phyloP scores from a whole-genome alignment of 2,888 invertebrate species.

The Tineola bisselliella region DNA sequence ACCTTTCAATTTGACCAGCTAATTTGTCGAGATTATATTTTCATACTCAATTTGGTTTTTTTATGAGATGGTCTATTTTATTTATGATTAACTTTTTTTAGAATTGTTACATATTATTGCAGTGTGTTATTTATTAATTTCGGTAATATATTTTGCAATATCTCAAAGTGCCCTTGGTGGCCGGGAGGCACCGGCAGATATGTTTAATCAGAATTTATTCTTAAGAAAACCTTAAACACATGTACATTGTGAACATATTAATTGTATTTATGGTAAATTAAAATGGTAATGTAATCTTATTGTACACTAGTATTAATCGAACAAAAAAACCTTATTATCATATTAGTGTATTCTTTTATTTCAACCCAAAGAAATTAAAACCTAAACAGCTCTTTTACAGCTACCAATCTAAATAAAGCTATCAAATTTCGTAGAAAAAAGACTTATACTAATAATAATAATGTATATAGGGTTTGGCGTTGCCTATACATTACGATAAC shows the following conservation, averaged over 20 bases:
- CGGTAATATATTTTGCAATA: slow-evolving; percentile 19
- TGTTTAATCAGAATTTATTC: slow-evolving; percentile 35
- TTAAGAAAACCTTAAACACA: slow-evolving; percentile 48
- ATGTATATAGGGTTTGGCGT: too few relatives aligned
- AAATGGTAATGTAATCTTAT: slow-evolving; percentile 62
- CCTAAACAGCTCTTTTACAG: too few relatives aligned
- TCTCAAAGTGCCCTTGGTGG: slow-evolving; percentile 60
- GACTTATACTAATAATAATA: too few relatives aligned
- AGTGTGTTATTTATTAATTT: neutral
- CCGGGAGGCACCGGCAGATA: slow-evolving; percentile 49
- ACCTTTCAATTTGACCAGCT: neutral
- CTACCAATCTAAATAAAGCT: too few relatives aligned
- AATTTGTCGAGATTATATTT: neutral
- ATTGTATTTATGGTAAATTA: slow-evolving; percentile 46
- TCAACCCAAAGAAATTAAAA: slow-evolving; percentile 16
- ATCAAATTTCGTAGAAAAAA: too few relatives aligned
- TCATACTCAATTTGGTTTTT: neutral
- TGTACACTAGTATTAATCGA: slow-evolving; percentile 64
- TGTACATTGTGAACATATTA: slow-evolving; percentile 68
- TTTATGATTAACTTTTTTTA: neutral
- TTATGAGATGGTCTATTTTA: neutral
- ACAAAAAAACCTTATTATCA: slow-evolving; percentile 68
- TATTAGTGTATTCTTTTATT: slow-evolving; percentile 50
- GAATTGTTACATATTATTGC: neutral
- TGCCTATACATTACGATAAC: too few relatives aligned